phyloP scores from a whole-genome alignment of 2,113 vertebrate species.

The Acrocephalus kingi region DNA sequence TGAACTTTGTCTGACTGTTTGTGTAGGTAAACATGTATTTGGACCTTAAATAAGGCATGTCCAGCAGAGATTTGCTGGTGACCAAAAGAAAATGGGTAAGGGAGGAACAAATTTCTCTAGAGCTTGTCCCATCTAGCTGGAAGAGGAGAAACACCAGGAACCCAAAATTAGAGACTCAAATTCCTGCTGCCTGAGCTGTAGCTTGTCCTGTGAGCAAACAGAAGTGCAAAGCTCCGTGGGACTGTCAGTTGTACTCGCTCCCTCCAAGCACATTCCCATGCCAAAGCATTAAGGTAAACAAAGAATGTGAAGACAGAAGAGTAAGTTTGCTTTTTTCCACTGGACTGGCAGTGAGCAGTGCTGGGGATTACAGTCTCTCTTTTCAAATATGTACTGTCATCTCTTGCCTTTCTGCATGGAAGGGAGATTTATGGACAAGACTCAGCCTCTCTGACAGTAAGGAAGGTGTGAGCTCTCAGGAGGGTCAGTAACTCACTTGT shows the following conservation, averaged over 20 bases:
- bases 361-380: neutral
- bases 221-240: neutral
- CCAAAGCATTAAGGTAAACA: conserved; percentile 12
- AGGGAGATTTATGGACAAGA: neutral
- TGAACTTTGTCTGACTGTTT: neutral
- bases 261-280: neutral
- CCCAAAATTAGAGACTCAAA: neutral
- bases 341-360: neutral
- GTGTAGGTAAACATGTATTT: neutral
- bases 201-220: neutral
- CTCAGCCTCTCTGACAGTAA: neutral
- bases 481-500: conserved; percentile 83
- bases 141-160: conserved; percentile 15
- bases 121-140: neutral
- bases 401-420: neutral
- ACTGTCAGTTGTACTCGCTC: neutral
- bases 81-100: neutral
- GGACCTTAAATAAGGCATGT: neutral
- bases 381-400: neutral
- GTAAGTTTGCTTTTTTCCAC: neutral
- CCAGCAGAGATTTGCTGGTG: neutral
- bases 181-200: conserved; percentile 29
- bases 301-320: neutral
- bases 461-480: neutral
- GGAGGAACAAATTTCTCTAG: neutral